Percentiles rank a stretch among this genome's conserved stretches.
Conservation (phyloP, 2,888 invertebrate species). For the Ochropleura leucogaster region DNA sequence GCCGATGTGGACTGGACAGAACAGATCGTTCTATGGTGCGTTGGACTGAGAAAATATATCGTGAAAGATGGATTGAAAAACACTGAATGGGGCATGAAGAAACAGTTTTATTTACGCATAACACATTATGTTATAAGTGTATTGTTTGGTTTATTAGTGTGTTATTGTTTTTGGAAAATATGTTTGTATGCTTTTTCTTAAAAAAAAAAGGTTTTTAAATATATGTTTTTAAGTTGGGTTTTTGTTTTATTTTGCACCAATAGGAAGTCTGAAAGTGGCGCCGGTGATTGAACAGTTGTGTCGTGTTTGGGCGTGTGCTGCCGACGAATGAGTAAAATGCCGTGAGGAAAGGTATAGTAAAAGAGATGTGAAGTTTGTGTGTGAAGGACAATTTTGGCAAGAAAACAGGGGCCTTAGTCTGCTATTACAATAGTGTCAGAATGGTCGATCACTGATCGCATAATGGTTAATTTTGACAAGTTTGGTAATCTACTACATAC, state of each 20-base stretch:
- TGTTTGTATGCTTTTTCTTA: slow-evolving; percentile 5
- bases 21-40: slow-evolving; percentile 56
- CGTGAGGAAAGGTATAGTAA: too few species aligned
- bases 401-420: too few species aligned
- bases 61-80: slow-evolving; percentile 50
- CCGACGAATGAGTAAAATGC: too few species aligned
- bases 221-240: background rate
- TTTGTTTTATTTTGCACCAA: slow-evolving; percentile 7
- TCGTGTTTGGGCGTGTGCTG: too few species aligned
- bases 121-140: slow-evolving; percentile 38
- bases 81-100: slow-evolving; percentile 52
- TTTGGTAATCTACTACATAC: too few species aligned
- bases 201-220: background rate
- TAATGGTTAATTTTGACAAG: too few species aligned
- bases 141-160: slow-evolving; percentile 20
- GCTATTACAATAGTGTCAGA: too few species aligned
- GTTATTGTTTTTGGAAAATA: slow-evolving; percentile 3
- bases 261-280: too few species aligned
- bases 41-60: slow-evolving; percentile 63
- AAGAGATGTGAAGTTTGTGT: too few species aligned
- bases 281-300: too few species aligned
- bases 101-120: slow-evolving; percentile 59
- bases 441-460: too few species aligned
- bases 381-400: too few species aligned
- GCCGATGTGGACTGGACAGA: slow-evolving; percentile 57